A percentile compares a stretch with the other conserved stretches of the same genome.
Evolutionary conservation across 2,113 vertebrate species (phyloP).

Genomic region (Setophaga kirtlandii): DNA sequence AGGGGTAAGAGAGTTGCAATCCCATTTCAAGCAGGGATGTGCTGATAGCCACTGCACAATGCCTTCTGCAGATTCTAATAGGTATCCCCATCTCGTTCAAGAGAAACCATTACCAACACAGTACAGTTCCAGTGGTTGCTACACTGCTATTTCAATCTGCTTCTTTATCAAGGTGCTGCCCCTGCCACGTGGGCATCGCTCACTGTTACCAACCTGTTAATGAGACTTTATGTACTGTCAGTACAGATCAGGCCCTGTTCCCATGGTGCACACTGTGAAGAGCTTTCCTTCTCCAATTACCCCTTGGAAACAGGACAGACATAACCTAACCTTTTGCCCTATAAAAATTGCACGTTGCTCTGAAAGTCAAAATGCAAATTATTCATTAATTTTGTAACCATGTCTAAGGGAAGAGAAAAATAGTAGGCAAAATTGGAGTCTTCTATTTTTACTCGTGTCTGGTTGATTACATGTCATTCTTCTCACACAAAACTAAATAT

Average conservation of each 20-base stretch:
- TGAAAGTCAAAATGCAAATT: constrained; percentile 46
- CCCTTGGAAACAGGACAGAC: background rate
- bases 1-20: background rate
- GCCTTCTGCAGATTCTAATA: background rate
- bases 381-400: constrained; percentile 35
- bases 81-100: background rate
- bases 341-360: constrained; percentile 7
- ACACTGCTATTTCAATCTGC: background rate
- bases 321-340: background rate
- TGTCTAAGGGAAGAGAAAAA: constrained; percentile 15
- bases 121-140: background rate
- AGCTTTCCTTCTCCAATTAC: background rate
- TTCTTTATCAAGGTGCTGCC: background rate
- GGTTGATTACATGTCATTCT: constrained; percentile 49
- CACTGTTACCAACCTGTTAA: background rate
- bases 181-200: background rate
- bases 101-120: background rate
- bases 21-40: background rate
- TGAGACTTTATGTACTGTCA: background rate
- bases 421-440: background rate
- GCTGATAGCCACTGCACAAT: background rate
- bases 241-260: background rate
- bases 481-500: constrained; percentile 57
- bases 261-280: background rate
- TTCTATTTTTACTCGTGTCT: constrained; percentile 40